Conservation (phyloP, 2,113 vertebrate species). For the Lipotes vexillifer region DNA sequence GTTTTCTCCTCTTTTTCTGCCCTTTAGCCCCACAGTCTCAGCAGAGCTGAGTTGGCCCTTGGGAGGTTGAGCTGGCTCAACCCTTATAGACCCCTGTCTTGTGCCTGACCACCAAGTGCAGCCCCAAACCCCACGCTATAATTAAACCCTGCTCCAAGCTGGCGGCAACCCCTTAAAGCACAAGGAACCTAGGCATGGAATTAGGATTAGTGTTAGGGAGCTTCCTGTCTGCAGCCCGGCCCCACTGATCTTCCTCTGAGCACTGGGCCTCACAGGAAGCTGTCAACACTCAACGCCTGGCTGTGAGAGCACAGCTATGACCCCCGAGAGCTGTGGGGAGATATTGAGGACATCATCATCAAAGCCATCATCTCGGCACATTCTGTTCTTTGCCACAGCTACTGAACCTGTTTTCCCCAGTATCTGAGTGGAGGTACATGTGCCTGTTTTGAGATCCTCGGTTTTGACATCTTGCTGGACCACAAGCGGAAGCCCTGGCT, state of each 20-base stretch:
- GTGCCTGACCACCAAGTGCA: neutral
- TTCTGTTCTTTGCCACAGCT: constrained; percentile 83
- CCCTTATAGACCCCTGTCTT: neutral
- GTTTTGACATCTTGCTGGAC: constrained; percentile 85
- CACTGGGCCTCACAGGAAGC: constrained; percentile 77
- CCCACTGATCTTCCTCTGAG: constrained; percentile 18
- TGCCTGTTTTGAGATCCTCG: constrained; percentile 87
- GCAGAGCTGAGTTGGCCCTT: neutral
- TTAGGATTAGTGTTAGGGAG: neutral
- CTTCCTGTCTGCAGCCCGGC: too few species aligned
- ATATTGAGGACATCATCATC: constrained; percentile 83
- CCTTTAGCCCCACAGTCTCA: neutral
- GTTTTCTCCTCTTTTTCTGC: neutral
- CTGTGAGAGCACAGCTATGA: constrained; percentile 75
- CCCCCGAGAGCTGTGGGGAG: constrained; percentile 77
- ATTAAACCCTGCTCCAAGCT: neutral
- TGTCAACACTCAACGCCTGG: constrained; percentile 82
- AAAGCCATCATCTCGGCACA: constrained; percentile 85
- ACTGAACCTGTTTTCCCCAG: constrained; percentile 83
- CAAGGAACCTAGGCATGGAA: neutral
- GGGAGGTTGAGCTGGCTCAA: neutral
- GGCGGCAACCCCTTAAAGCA: neutral
- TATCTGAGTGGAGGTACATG: constrained; percentile 66
- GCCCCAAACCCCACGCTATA: neutral
- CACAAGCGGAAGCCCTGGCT: constrained; percentile 85